phyloP scores from a whole-genome alignment of 2,888 invertebrate species.

The Lagria hirta region DNA sequence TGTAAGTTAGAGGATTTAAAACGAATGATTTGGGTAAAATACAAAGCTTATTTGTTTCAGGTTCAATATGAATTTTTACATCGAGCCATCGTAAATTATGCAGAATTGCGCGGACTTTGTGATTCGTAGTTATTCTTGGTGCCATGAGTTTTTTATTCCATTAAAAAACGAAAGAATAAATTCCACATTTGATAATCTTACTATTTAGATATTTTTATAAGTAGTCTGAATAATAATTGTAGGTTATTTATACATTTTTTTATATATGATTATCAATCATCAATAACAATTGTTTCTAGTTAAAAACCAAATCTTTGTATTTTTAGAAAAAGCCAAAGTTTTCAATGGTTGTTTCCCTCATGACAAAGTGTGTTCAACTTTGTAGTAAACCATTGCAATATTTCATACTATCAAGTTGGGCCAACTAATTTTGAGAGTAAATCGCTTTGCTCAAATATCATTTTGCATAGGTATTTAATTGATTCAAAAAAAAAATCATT shows the following conservation, averaged over 20 bases:
- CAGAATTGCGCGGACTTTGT: constrained; percentile 79
- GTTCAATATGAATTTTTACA: constrained; percentile 92
- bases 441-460: constrained; percentile 6
- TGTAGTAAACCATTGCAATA: too few species aligned
- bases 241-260: constrained; percentile 41
- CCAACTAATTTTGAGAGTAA: background rate
- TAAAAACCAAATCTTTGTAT: constrained; percentile 38
- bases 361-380: constrained; percentile 5
- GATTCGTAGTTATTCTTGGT: constrained; percentile 52
- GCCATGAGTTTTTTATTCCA: constrained; percentile 42
- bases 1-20: constrained; percentile 59
- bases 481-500: constrained; percentile 1
- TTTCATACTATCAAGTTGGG: background rate
- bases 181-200: constrained; percentile 36
- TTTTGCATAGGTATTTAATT: constrained; percentile 3
- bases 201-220: constrained; percentile 47
- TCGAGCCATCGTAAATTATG: constrained; percentile 87
- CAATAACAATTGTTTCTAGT: constrained; percentile 38
- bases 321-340: constrained; percentile 26
- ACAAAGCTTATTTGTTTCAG: constrained; percentile 61
- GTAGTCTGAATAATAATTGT: constrained; percentile 23
- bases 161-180: constrained; percentile 43
- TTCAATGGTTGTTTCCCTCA: constrained; percentile 15
- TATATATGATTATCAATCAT: constrained; percentile 36
- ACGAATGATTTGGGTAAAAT: background rate